These are phyloP conservation scores for Fringilla coelebs DNA, from an alignment of 2,797 vertebrate species.

Conservation along the genomic window DNA sequence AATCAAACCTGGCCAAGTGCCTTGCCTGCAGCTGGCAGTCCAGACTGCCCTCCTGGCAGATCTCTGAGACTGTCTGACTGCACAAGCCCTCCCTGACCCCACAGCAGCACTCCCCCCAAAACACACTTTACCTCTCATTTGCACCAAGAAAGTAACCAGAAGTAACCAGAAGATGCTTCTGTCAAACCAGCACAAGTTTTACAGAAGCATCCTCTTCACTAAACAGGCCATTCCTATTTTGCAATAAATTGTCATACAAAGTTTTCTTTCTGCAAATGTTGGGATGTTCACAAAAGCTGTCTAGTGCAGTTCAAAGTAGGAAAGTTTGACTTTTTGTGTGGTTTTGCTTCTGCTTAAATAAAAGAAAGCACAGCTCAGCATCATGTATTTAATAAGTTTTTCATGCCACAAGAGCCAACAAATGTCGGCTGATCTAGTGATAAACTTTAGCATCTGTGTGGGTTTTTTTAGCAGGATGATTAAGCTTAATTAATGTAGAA, in stretches of 20 bases:
- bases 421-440: neutral
- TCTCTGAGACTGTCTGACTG: neutral
- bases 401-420: neutral
- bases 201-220: neutral
- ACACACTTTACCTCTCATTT: neutral
- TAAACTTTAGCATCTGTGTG: neutral
- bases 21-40: neutral
- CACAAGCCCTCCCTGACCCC: neutral
- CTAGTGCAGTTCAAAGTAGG: neutral
- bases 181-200: neutral
- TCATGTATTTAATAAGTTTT: neutral
- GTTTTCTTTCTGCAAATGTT: neutral
- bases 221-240: neutral
- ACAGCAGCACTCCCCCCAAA: neutral
- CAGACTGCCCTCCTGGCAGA: neutral
- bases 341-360: neutral
- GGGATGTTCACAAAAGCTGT: neutral
- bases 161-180: too few species aligned
- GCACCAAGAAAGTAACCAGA: neutral
- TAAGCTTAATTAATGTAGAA: neutral
- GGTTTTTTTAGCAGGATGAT: neutral
- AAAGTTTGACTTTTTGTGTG: neutral
- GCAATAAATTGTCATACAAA: neutral
- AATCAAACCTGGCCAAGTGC: fast-evolving
- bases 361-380: neutral